Percentiles rank a stretch among this genome's conserved stretches.
Evolutionary conservation across 2,113 vertebrate species (phyloP).

Genomic region (Thymallus thymallus): DNA sequence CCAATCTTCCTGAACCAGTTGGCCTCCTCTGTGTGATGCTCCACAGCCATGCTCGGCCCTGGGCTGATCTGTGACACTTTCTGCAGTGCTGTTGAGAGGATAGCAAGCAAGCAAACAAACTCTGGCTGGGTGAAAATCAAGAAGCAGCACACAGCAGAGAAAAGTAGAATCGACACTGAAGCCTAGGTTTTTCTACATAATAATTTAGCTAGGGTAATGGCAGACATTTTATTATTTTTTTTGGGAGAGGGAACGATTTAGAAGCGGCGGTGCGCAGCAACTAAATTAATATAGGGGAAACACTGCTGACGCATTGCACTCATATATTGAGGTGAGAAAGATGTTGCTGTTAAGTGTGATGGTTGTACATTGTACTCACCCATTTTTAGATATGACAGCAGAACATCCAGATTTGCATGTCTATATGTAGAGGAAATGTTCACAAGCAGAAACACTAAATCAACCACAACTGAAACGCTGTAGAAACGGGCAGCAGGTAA

Average conservation of each 20-base stretch:
- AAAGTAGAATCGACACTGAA: background rate
- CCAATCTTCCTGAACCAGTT: conserved; percentile 93
- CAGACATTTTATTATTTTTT: no score
- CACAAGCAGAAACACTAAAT: background rate
- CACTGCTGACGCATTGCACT: background rate
- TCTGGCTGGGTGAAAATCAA: background rate
- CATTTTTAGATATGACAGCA: conserved; percentile 77
- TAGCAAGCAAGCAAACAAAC: conserved; percentile 27
- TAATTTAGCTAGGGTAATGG: no score
- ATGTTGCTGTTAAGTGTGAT: background rate
- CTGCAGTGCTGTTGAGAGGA: conserved; percentile 70
- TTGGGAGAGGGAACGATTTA: no score
- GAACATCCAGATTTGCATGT: conserved; percentile 62
- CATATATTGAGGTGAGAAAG: background rate
- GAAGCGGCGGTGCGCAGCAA: no score
- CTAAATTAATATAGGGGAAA: no score
- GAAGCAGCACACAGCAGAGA: conserved; percentile 13
- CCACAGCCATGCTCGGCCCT: conserved; percentile 46
- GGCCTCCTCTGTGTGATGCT: conserved; percentile 73
- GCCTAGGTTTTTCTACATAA: no score
- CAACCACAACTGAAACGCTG: background rate
- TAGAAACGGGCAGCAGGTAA: no score
- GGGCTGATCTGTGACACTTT: conserved; percentile 57
- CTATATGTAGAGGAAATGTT: conserved; percentile 52
- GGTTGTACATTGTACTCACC: conserved; percentile 70